These are phyloP conservation scores for Thunnus albacares DNA, from an alignment of 2,797 vertebrate genomes.

Conservation along the genomic window DNA sequence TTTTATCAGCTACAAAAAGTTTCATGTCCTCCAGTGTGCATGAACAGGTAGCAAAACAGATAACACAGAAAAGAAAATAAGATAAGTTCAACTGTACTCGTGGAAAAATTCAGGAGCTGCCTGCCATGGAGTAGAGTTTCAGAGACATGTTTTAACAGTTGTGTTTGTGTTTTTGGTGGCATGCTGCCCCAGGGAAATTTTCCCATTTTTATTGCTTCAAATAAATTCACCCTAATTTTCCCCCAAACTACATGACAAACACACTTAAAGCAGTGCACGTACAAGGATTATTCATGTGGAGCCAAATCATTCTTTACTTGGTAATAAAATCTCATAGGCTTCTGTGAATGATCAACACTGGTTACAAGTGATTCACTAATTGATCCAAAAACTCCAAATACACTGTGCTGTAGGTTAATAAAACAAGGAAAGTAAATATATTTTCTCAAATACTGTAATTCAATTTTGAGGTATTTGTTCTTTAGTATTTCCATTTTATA, in stretches of 20 bases:
- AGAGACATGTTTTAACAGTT: slow-evolving; percentile 84
- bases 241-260: slow-evolving; percentile 81
- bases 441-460: neutral
- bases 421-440: slow-evolving; percentile 12
- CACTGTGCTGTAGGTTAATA: slow-evolving; percentile 22
- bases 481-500: neutral
- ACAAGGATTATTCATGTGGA: slow-evolving; percentile 59
- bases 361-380: slow-evolving; percentile 54
- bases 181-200: slow-evolving; percentile 78
- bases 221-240: slow-evolving; percentile 83
- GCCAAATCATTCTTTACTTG: slow-evolving; percentile 39
- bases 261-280: slow-evolving; percentile 53
- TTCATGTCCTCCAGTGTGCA: slow-evolving; percentile 41
- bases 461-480: neutral
- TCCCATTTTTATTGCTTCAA: slow-evolving; percentile 82
- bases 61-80: slow-evolving; percentile 58
- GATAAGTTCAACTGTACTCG: slow-evolving; percentile 43
- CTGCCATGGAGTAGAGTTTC: slow-evolving; percentile 64
- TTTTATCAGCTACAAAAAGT: slow-evolving; percentile 56
- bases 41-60: slow-evolving; percentile 59
- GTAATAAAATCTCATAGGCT: slow-evolving; percentile 48
- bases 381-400: slow-evolving; percentile 47
- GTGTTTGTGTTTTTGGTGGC: slow-evolving; percentile 85
- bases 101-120: slow-evolving; percentile 68
- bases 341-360: slow-evolving; percentile 50